Evolutionary conservation across 2,113 vertebrate genomes (phyloP).

Genomic region (Cephalopterus ornatus): DNA sequence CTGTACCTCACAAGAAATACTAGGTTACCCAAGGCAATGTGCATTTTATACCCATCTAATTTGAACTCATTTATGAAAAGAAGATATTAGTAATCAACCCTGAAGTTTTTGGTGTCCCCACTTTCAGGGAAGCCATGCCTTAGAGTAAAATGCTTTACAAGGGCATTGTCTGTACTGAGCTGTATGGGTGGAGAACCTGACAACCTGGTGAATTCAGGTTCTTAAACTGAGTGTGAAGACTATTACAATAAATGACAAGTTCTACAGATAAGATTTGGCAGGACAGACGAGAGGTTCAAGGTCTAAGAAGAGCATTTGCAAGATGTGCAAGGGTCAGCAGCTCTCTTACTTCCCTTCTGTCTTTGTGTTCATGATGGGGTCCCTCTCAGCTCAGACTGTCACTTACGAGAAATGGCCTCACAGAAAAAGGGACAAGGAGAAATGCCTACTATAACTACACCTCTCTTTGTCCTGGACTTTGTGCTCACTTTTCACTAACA

Average conservation of each 20-base stretch:
- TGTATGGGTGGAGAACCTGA: not conserved
- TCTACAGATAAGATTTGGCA: not conserved
- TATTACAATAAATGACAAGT: not conserved
- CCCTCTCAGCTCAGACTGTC: not conserved
- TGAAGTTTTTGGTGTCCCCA: not conserved
- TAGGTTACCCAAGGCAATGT: not conserved
- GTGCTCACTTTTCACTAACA: not conserved
- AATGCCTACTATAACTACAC: not conserved
- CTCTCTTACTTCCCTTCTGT: not conserved
- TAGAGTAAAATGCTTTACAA: not conserved
- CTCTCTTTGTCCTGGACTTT: not conserved
- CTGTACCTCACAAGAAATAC: not conserved
- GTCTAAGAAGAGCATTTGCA: not conserved
- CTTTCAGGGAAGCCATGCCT: not conserved
- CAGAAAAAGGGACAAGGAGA: not conserved
- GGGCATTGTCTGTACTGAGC: not conserved
- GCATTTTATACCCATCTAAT: not conserved
- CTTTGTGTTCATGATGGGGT: not conserved
- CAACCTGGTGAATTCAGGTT: not conserved
- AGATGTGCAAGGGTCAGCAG: not conserved
- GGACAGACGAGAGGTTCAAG: not conserved
- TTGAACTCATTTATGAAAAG: not conserved
- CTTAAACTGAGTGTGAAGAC: not conserved
- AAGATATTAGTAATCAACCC: not conserved
- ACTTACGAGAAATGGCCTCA: not conserved